Percentiles rank a stretch among this genome's conserved stretches.
Conservation (phyloP, 2,113 vertebrate genomes). For the Corynorhinus townsendii region DNA sequence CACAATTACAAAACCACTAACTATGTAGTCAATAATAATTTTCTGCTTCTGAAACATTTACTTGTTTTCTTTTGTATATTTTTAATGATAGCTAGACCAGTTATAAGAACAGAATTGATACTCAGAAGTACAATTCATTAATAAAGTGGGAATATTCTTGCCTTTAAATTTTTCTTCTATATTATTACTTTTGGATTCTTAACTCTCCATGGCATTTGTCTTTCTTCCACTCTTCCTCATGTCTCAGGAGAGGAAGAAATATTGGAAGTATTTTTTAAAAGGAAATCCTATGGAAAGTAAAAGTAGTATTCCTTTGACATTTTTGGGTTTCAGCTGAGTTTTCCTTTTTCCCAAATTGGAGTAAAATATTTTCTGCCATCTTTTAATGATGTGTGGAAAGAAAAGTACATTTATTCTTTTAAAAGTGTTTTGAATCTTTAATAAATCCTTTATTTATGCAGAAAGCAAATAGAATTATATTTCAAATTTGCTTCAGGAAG, state of each 20-base stretch:
- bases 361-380: background rate
- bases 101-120: background rate
- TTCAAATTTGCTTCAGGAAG: slow-evolving; percentile 19
- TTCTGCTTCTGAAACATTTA: background rate
- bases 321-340: slow-evolving; percentile 7
- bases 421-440: background rate
- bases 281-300: background rate
- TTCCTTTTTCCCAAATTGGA: background rate
- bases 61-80: background rate
- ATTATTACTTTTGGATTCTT: background rate
- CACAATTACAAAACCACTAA: background rate
- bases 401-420: background rate
- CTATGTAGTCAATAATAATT: background rate
- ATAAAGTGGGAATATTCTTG: background rate
- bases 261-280: slow-evolving; percentile 4
- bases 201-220: background rate
- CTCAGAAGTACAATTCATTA: background rate
- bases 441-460: background rate
- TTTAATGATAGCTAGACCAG: background rate
- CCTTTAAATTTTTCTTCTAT: background rate
- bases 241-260: background rate
- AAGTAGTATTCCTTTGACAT: slow-evolving; percentile 25
- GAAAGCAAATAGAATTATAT: background rate
- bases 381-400: slow-evolving; percentile 1
- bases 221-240: background rate